Percentiles rank a stretch among this genome's conserved stretches.
phyloP scores from a whole-genome alignment of 2,797 vertebrate species.

The Diplodus sargus region DNA sequence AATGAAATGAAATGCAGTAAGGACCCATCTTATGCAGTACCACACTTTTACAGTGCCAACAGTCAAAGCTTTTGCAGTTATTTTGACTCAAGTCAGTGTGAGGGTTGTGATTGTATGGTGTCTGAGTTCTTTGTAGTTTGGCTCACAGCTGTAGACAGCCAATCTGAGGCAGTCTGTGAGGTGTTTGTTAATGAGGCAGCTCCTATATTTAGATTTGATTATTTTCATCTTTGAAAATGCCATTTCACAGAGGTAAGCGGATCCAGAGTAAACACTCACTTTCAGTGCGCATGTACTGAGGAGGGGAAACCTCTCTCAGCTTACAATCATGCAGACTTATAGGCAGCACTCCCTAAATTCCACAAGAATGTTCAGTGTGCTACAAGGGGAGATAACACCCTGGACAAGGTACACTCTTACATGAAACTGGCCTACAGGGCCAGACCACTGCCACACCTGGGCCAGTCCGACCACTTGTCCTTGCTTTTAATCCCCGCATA shows the following conservation, averaged over 20 bases:
- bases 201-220: constrained; percentile 16
- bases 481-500: not conserved
- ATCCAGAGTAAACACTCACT: too few species aligned
- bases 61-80: not conserved
- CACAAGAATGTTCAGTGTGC: not conserved
- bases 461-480: not conserved
- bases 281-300: too few species aligned
- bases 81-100: not conserved
- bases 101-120: constrained; percentile 6
- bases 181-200: not conserved
- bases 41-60: constrained; percentile 3
- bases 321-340: too few species aligned
- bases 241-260: too few species aligned
- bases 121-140: not conserved
- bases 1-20: too few species aligned
- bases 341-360: not conserved
- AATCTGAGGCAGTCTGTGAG: not conserved
- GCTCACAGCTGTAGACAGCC: not conserved
- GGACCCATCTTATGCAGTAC: not conserved
- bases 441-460: not conserved
- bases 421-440: too few species aligned
- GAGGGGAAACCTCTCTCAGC: too few species aligned
- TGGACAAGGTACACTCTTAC: not conserved
- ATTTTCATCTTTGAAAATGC: constrained; percentile 39
- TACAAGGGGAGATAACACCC: not conserved